Base-by-base conservation (phyloP, 2,113 vertebrate genomes). In the Eurypyga helias region DNA sequence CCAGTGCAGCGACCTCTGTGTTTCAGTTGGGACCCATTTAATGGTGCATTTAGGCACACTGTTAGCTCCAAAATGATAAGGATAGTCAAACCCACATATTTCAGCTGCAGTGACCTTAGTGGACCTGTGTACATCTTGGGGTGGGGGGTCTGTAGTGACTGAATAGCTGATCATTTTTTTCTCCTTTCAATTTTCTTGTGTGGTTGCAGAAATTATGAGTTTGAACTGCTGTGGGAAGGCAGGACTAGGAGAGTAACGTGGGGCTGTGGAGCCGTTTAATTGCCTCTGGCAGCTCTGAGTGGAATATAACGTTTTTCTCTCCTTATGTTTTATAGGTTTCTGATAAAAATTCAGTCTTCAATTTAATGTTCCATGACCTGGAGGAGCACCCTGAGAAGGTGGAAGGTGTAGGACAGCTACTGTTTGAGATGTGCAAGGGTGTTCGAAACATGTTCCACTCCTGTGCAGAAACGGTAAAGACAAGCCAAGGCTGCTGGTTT, bases 361-460 rank as follows among this genome's bases (percentile, higher is more conserved):
- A 98, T 73, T 97, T 98, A 80, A 98, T 99, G 97, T 99, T 99
- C 61, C 26, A 83, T 80, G 99, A 99, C 90, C 97, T 99, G 87
- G 95, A 96, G 43, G 95, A 99, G 69, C 98, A 99, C 84, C 98
- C 98, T 0, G 97, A 98, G 91, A 99, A 99, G 85, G 98, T 97
- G 7, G 98, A 99, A 96, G 99, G 99, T 87, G 98, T 98, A 13
- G 99, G 99, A 60, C 99, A 98, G 84, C 98, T 99, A 86, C 97
- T 99, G 78, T 99, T 99, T 94, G 99, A 99, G 96, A 99, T 99
- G 99, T 99, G 99, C 97, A 99, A 98, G 98, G 99, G 99, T 62
- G 99, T 99, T 93, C 98, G 98, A 92, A 98, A 98, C 92, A 99
- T 99, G 99, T 99, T 99, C 93, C 99, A 99, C 93, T 99, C 99